These are phyloP conservation scores for Calephelis virginiensis DNA, from an alignment of 1,140 invertebrate species.

Conservation along the genomic window DNA sequence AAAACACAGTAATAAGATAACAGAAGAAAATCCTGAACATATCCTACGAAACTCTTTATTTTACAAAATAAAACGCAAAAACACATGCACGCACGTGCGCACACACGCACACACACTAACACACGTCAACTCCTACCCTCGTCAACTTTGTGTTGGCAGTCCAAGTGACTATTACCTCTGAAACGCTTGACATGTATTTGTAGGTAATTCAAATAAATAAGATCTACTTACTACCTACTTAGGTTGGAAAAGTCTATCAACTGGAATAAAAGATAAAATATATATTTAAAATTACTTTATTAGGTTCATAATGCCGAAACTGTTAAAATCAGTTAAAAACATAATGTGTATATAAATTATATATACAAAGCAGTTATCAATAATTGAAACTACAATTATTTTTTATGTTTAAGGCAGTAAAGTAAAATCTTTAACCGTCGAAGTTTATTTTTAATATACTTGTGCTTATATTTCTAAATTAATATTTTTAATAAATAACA, in stretches of 20 bases:
- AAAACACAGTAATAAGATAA: no score
- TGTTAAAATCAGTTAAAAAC: not conserved
- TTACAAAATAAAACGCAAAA: no score
- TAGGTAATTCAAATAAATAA: no score
- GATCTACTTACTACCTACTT: not conserved
- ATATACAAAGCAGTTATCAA: conserved; percentile 39
- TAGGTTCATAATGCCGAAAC: conserved; percentile 32
- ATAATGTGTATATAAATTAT: conserved; percentile 33
- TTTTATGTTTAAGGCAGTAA: conserved; percentile 30
- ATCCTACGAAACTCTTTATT: no score
- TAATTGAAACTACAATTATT: conserved; percentile 17
- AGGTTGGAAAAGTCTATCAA: not conserved
- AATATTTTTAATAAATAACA: conserved; percentile 52
- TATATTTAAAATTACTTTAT: conserved; percentile 45
- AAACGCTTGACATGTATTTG: no score
- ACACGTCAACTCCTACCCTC: no score
- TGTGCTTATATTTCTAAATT: conserved; percentile 30
- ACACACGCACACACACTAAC: no score
- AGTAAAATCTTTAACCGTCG: conserved; percentile 16
- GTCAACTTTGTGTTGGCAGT: no score
- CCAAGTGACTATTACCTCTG: no score
- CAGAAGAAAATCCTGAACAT: no score
- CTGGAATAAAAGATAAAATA: conserved; percentile 25
- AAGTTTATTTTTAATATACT: conserved; percentile 21
- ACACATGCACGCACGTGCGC: no score